Base-by-base conservation (phyloP, 2,888 invertebrate species). In the Dioctria rufipes region DNA sequence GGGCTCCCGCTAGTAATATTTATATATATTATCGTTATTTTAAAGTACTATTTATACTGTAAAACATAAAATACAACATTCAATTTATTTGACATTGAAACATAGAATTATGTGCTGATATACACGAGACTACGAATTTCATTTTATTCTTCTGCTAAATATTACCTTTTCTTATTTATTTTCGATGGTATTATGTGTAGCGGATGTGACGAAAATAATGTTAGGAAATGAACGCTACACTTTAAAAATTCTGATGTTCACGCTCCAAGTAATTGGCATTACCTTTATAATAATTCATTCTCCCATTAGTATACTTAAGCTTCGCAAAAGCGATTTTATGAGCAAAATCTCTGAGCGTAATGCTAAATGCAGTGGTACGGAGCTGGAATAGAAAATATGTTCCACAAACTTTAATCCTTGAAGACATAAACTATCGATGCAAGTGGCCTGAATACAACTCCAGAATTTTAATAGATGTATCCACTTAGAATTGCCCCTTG, bases 401-500 rank as follows among this genome's bases (percentile, higher is more conserved):
- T 46, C 46, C 46, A 2, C 5, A 46, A 46, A 46, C 46, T 46
- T 46, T 46, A 46, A 46, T 46, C 46, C 46, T 46, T 46, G 46
- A 46, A 46, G 8, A 6, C 46, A 46, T 46, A 71, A 39, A 49
- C 71, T 6, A 71, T 8, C 3, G 8, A 8, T 8, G 8, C 46
- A 46, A 46, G 46, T 46, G 46, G 46, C 8, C 54, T 39, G 54
- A 54, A 54, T 54, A 54, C 71, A 71, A 40, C n/a, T 51, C 37
- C 37, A 40, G 71, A 51, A 71, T 71, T 71, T 71, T 71, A 71
- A 71, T 71, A 54, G 71, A 37, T 2, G 40, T 51, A 71, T 71
- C 37, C 71, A 71, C 25, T 51, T 5, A 13, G 39, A 71, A 71
- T 51, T 39, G 40, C 40, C 5, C 8, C 5, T 46, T 46, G 46